Base-by-base conservation (phyloP, 2,113 vertebrate species). In the Zosterops hypoxanthus region DNA sequence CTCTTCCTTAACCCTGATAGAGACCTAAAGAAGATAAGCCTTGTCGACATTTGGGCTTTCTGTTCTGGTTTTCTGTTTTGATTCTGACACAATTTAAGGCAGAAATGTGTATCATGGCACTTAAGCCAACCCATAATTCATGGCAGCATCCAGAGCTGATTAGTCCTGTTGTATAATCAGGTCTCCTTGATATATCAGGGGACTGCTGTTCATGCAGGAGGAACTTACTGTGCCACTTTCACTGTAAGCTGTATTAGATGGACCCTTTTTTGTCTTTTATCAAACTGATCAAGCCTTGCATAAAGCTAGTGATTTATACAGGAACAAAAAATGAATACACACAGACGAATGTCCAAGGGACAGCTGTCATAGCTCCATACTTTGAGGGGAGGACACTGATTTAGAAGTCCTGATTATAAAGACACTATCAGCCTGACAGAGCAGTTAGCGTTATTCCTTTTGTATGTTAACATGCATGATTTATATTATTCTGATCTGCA, bases 101-200 rank as follows among this genome's bases (percentile, higher is more conserved):
- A 96, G 77, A 94, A 94, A 88, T 42, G 64, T 59, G 82, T 85
- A 95, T 55, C 15, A 3, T 68, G 88, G 94, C 79, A 83, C 85
- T 97, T 96, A 96, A 95, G 68, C 82, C 64, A 96, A 86, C 68
- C 76, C 90, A 65, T 90, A 93, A 95, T 90, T 96, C 93, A 94
- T n/a, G 59, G 93, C 66, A 88, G 57, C 66, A 95, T 91, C 87
- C 90, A 94, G 89, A 95, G 90, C 93, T 94, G 92, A 94, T 96
- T 92, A 96, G 90, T 94, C 57, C 88, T 90, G 85, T 88, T 96
- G 85, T 83, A 86, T 96, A 95, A 96, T 78, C 90, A 90, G 85
- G 87, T 90, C 90, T 96, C 92, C 88, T 86, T 88, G 79, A 83
- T 92, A 80, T 42, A 90, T 65, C 90, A 96, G 72, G 80, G 79